phyloP scores from a whole-genome alignment of 1,140 invertebrate species.

The Alviniconcha marisindica region DNA sequence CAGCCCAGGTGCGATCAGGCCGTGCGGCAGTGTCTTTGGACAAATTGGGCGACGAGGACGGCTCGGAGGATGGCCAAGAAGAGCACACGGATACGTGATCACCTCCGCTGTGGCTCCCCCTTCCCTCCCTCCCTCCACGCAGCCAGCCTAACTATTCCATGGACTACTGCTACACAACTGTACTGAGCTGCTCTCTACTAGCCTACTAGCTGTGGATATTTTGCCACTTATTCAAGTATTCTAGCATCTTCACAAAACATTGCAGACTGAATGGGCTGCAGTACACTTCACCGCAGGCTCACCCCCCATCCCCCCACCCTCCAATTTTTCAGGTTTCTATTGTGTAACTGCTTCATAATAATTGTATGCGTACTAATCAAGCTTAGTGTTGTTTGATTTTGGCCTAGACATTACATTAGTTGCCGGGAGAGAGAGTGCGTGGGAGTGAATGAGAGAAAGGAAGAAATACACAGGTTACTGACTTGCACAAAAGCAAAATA shows the following conservation, averaged over 20 bases:
- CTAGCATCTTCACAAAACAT: background rate
- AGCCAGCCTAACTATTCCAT: background rate
- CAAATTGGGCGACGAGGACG: conserved; percentile 24
- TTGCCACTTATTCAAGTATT: conserved; percentile 27
- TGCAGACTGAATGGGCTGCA: background rate
- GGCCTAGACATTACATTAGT: too few relatives aligned
- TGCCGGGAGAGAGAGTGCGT: too few relatives aligned
- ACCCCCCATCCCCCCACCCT: background rate
- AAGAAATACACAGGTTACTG: background rate
- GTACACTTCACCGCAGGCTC: background rate
- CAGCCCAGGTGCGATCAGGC: conserved; percentile 17
- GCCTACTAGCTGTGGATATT: conserved; percentile 25
- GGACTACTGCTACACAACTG: background rate
- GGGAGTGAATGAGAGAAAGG: background rate
- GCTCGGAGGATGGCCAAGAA: conserved; percentile 28
- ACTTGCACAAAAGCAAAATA: background rate
- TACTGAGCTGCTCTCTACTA: background rate
- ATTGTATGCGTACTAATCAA: conserved; percentile 13
- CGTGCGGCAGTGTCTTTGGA: conserved; percentile 7
- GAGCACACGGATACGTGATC: conserved; percentile 28
- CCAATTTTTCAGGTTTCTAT: background rate
- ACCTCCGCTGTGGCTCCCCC: background rate
- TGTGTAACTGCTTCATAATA: conserved; percentile 19
- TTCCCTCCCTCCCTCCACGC: background rate
- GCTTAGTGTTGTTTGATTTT: conserved; percentile 12